These are phyloP conservation scores for Falco concolor DNA, from an alignment of 2,797 vertebrate genomes.

Conservation along the genomic window DNA sequence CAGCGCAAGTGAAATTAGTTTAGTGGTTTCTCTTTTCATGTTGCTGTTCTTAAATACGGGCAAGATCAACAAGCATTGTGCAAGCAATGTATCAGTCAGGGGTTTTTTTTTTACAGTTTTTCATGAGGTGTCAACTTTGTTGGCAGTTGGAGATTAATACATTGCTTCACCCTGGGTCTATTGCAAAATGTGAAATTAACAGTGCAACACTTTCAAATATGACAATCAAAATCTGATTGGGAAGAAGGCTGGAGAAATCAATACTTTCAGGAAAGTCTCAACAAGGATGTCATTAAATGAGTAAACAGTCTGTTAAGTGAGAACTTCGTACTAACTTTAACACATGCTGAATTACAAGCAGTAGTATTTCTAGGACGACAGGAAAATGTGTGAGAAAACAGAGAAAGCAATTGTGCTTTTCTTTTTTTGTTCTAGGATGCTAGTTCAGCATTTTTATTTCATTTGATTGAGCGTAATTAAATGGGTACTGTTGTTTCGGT, in stretches of 20 bases:
- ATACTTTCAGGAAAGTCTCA: background rate
- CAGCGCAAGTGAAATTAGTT: background rate
- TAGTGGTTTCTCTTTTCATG: background rate
- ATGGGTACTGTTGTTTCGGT: background rate
- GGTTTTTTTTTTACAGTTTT: background rate
- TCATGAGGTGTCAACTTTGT: slow-evolving; percentile 12
- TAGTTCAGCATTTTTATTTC: background rate
- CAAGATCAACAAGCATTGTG: background rate
- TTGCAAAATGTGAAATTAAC: background rate
- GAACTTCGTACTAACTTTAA: background rate
- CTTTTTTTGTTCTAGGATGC: background rate
- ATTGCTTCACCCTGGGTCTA: background rate
- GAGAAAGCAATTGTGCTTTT: background rate
- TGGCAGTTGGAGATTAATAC: slow-evolving; percentile 23
- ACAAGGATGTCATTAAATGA: background rate
- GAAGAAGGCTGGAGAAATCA: background rate
- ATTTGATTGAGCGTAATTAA: background rate
- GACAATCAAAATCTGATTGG: background rate
- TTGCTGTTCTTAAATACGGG: background rate
- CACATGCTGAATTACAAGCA: background rate
- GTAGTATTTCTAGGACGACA: background rate
- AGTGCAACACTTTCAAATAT: background rate
- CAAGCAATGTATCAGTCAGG: background rate
- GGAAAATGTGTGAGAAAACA: background rate
- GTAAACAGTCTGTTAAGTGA: background rate